Conservation (phyloP, 1,140 invertebrate genomes). For the Drosophila chauvacae region DNA sequence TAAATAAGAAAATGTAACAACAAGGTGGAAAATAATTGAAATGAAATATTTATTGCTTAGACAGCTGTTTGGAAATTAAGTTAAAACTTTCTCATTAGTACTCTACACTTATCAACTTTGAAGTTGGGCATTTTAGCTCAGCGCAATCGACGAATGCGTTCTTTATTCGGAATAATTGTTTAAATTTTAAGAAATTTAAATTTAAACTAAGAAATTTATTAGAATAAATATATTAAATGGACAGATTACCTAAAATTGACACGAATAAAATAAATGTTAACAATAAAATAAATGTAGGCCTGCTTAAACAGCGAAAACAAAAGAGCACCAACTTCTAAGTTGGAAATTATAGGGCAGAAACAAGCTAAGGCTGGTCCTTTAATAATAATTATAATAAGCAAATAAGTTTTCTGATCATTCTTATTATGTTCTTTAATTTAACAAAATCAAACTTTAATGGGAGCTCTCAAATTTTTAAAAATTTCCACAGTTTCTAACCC, state of each 20-base stretch:
- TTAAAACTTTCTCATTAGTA: not conserved
- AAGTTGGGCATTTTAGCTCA: not conserved
- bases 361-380: not conserved
- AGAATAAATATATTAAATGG: too few species aligned
- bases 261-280: not conserved
- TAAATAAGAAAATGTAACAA: not conserved
- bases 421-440: too few species aligned
- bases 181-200: too few species aligned
- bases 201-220: too few species aligned
- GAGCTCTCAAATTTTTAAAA: not conserved
- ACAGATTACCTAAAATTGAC: not conserved
- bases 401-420: not conserved
- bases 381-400: not conserved
- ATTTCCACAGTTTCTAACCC: conserved; percentile 1
- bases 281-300: not conserved
- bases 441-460: not conserved
- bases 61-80: not conserved
- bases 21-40: not conserved
- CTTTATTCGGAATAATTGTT: too few species aligned
- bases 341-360: not conserved
- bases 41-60: not conserved
- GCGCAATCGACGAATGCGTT: not conserved
- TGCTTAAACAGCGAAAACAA: not conserved
- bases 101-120: accelerated
- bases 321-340: not conserved